phyloP scores from a whole-genome alignment of 2,113 vertebrate species.

The Phrynosoma platyrhinos region DNA sequence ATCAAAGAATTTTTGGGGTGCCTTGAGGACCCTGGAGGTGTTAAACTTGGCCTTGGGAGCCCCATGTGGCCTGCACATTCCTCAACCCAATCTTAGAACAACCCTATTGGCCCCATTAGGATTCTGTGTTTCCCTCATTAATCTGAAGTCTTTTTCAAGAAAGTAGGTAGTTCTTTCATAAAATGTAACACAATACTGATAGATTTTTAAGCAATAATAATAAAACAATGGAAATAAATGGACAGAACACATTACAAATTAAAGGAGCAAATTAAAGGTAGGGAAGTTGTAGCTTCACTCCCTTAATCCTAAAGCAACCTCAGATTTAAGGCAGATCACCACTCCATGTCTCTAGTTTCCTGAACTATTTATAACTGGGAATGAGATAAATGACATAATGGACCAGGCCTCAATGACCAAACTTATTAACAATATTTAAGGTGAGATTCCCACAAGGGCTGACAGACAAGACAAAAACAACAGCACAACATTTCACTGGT shows the following conservation, averaged over 20 bases:
- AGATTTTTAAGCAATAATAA: neutral
- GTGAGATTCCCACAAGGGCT: neutral
- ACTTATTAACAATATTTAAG: constrained; percentile 2
- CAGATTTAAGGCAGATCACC: neutral
- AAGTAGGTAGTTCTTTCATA: neutral
- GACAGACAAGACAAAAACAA: neutral
- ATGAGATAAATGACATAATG: neutral
- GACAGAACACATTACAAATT: neutral
- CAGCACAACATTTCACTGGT: neutral
- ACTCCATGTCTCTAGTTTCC: neutral
- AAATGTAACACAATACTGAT: neutral
- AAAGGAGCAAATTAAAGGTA: neutral
- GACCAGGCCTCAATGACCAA: neutral
- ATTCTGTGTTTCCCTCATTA: neutral
- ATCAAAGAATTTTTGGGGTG: too few relatives aligned
- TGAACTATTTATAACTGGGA: neutral
- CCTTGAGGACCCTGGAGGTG: too few relatives aligned
- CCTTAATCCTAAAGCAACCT: neutral
- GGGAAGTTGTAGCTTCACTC: too few relatives aligned
- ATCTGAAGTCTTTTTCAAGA: neutral
- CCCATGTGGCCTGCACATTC: too few relatives aligned
- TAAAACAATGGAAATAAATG: neutral
- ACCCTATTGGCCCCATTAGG: too few relatives aligned
- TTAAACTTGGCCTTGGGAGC: too few relatives aligned
- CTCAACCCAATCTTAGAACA: neutral